Evolutionary conservation across 2,113 vertebrate species (phyloP).

Genomic region (Oreochromis tanganicae): DNA sequence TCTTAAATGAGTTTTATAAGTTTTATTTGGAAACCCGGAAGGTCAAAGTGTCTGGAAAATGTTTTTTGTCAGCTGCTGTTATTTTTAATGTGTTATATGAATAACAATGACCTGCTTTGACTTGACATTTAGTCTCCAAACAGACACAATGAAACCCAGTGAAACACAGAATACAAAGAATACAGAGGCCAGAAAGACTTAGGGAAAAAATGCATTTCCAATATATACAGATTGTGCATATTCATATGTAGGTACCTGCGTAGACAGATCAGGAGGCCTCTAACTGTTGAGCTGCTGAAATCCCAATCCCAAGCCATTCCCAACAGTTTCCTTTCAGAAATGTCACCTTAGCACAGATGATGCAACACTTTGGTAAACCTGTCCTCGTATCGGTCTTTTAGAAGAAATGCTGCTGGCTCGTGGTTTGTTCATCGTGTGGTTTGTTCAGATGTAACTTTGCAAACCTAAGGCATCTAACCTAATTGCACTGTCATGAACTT

Average conservation of each 20-base stretch:
- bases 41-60: neutral
- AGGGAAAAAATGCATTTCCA: no score
- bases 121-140: neutral
- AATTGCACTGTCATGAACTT: neutral
- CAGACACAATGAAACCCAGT: neutral
- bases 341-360: no score
- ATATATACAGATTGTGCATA: neutral
- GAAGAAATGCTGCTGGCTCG: no score
- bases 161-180: neutral
- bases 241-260: neutral
- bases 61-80: neutral
- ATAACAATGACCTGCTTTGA: neutral
- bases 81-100: neutral
- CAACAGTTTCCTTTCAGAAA: no score
- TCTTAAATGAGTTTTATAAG: neutral
- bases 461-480: neutral
- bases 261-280: neutral
- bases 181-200: neutral
- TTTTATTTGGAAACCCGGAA: neutral
- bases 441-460: neutral
- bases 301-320: no score
- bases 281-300: no score
- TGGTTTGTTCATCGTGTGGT: neutral
- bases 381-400: no score
- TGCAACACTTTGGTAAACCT: neutral